Conservation (phyloP, 2,797 vertebrate species). For the Lithobates sylvaticus region DNA sequence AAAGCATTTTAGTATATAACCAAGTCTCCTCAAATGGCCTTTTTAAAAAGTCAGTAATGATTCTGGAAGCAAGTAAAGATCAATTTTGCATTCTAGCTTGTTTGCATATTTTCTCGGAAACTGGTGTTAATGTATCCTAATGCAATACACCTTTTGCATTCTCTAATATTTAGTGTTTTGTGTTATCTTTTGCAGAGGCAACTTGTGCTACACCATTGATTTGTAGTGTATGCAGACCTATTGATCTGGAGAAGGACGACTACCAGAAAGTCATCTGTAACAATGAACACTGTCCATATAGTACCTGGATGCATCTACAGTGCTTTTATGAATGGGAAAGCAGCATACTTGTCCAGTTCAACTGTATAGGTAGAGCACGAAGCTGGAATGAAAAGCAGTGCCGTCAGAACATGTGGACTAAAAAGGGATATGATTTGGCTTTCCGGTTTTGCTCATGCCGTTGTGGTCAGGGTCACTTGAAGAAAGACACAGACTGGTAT, state of each 20-base stretch:
- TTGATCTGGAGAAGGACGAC: slow-evolving; percentile 97
- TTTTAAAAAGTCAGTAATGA: neutral
- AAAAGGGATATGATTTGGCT: slow-evolving; percentile 97
- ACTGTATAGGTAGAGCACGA: slow-evolving; percentile 95
- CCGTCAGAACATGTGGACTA: slow-evolving; percentile 99
- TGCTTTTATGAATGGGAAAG: slow-evolving; percentile 99
- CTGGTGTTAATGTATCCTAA: neutral
- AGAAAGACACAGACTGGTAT: slow-evolving; percentile 99
- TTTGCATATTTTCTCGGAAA: neutral
- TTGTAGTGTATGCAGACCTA: slow-evolving; percentile 87
- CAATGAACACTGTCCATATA: slow-evolving; percentile 91
- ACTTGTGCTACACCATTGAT: slow-evolving; percentile 93
- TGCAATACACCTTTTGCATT: neutral
- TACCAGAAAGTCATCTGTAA: slow-evolving; percentile 97
- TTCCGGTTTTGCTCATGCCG: slow-evolving; percentile 98
- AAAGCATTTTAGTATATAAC: neutral
- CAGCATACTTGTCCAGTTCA: slow-evolving; percentile 98
- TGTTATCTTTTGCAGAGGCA: slow-evolving; percentile 77
- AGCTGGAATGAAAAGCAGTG: slow-evolving; percentile 99
- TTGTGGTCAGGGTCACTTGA: slow-evolving; percentile 95
- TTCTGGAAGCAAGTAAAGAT: neutral
- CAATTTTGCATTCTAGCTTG: neutral
- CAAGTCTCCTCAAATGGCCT: neutral
- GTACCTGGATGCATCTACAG: slow-evolving; percentile 98
- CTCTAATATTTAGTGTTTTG: neutral